Base-by-base conservation (phyloP, 2,113 vertebrate species). In the Etheostoma spectabile region DNA sequence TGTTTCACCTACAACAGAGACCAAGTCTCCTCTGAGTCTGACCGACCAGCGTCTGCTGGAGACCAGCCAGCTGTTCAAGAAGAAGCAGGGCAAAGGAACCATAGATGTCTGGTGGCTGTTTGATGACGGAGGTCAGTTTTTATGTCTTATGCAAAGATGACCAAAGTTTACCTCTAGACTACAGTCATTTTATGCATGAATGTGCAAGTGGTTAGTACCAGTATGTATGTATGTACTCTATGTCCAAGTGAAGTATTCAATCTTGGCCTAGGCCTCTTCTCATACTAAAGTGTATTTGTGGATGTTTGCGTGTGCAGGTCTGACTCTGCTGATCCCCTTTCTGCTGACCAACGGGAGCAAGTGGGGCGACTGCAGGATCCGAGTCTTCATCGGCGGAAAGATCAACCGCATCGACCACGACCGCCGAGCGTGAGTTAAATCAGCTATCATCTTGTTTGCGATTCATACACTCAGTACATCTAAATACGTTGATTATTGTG, bases 31-130 rank as follows among this genome's bases (percentile, higher is more conserved):
- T 80, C 95, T 99, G 86, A 98, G 96, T 8, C 18, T 95, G 83
- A 89, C 93, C 4, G 98, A 99, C 88, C 97, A 98, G 93, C 97
- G 95, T 38, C 95, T 99, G 62, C 91, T 99, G 85, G 96, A 98
- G 88, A 95, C 95, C 80, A 99, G 97, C 82, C 94, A 95, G 80
- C 97, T 97, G 84, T 99, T 99, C 86, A 96, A 97, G 94, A 98
- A 96, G 93, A 98, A 97, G 74, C 98, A 99, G 93, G 96, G 97
- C 76, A 98, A 98, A 94, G 98, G 96, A 80, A 99, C 97, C 82
- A 97, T 99, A 21, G 98, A 99, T 12, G 98, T 99, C 1, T 99
- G 98, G 98, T 99, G 98, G 98, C 96, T 99, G 74, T 99, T 99
- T 93, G 98, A 99, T 78, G 98, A 99, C 80, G 98, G 98, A 94